These are phyloP conservation scores for Himalopsyche phryganea DNA, from an alignment of 1,140 invertebrate species.

Conservation along the genomic window DNA sequence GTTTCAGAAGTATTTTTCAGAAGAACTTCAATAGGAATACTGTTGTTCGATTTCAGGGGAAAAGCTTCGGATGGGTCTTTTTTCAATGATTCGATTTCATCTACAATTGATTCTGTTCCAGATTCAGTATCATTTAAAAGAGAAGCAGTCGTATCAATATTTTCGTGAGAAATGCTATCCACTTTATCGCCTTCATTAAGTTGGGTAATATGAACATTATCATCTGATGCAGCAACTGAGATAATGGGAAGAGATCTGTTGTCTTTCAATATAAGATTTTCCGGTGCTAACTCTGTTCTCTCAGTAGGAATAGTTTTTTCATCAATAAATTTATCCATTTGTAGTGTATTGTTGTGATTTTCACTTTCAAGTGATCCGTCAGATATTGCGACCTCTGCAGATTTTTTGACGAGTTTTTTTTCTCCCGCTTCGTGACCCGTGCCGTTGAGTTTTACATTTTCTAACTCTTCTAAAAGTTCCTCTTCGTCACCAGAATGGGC, in stretches of 20 bases:
- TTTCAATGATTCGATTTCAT: too few species aligned
- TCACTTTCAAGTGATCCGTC: too few species aligned
- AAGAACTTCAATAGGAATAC: background rate
- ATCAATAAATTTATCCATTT: too few species aligned
- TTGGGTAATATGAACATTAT: too few species aligned
- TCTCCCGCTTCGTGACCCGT: background rate
- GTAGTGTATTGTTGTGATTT: background rate
- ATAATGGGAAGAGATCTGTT: background rate
- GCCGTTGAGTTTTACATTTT: slow-evolving; percentile 9
- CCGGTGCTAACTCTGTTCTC: background rate
- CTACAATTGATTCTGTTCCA: too few species aligned
- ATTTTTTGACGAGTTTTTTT: background rate
- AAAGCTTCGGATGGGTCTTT: too few species aligned
- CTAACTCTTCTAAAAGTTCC: slow-evolving; percentile 10
- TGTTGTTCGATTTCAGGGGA: too few species aligned
- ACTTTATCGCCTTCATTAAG: too few species aligned
- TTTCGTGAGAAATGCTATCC: too few species aligned
- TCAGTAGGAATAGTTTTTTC: background rate
- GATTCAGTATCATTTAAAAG: too few species aligned
- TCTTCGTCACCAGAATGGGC: slow-evolving; percentile 4
- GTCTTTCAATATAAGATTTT: background rate
- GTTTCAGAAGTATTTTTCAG: background rate
- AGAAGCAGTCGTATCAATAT: too few species aligned
- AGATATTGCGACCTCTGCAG: background rate
- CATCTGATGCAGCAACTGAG: too few species aligned